Base-by-base conservation (phyloP, 2,888 invertebrate genomes). In the Resseliella maxima region DNA sequence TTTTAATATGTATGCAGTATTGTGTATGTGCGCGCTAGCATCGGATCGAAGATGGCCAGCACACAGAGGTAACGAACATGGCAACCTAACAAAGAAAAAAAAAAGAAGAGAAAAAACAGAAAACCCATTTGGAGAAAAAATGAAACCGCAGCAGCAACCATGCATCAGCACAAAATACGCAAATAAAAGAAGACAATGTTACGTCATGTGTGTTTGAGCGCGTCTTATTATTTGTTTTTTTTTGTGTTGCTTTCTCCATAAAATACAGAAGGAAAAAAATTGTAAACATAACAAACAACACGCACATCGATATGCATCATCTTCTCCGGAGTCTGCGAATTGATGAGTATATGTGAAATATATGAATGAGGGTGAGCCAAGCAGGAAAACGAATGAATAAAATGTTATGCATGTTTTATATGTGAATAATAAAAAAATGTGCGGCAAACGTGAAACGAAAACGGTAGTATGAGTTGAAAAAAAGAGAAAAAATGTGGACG, bases 331-430 rank as follows among this genome's bases (percentile, higher is more conserved):
- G 64, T 27, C 1, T 1, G 31, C 5, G 27, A 64, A 27, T 27
- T 5, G 5, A 38, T 27, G 24, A 36, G 38, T n/a, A 38, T 1
- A 64, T 12, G 81, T 36, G 21, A 81, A 81, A 81, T 81, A 36
- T 81, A 6, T 1, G 35, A 15, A 38, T n/a, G 36, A 83, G 72
- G 72, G 72, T 72, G 72, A 72, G 31, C 72, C 72, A 35, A 31
- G 72, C 72, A 72, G 72, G 72, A 72, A 72, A 72, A 72, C 72
- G 72, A 72, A 72, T 72, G 72, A 72, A 72, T 72, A 72, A 72
- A 72, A 72, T 31, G 72, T 72, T 31, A 72, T 72, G 72, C 15
- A 72, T 72, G 72, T 72, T 72, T 72, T 72, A 72, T 72, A 72
- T 72, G 72, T 72, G 72, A 12, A 72, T 72, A 72, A 72, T 72